Evolutionary conservation across 1,140 invertebrate genomes (phyloP), one percentile per base, ranked within the genome.

Genomic region (Notospermus geniculatus): DNA sequence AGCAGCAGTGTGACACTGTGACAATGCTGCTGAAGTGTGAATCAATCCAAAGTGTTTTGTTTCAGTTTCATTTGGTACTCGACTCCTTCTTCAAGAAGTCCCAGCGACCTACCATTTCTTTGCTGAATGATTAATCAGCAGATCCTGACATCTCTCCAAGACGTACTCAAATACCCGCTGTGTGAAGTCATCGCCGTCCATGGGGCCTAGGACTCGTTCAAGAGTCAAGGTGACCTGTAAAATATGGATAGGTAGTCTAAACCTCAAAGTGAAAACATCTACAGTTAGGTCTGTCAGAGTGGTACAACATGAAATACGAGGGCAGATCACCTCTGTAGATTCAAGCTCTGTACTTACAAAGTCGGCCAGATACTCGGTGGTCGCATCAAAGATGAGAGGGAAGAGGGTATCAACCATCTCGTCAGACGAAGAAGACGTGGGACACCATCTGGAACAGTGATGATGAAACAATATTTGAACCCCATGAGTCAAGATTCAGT

Each of bases 301-400:
- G 23, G 29, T 41, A 15, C 1, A 2, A 57, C 30, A 39, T 25
- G 36, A 62, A 23, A 57, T 5, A 52, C 60, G 7, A 28, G 28
- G 13, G 59, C 43, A 57, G 60, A 19, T 30, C n/a, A 53, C 50
- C 11, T 53, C 23, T 53, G 11, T 23, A 15, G 9, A 53, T 11
- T 15, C 13, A 57, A 43, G 41, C 15, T 4, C 30, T 36, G 9
- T 25, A 70, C 75, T 76, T 64, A 83, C 80, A 60, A 74, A 74
- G 56, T 89, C 87, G 60, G 85, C 83, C 29, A 90, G 78, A 71
- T 87, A 90, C 70, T 89, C 87, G 9, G 88, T 90, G 11, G 89
- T 85, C 22, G 86, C 83, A 75, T 92, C 90, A 71, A 91, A 83
- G 27, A 88, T 86, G n/a, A 91, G 80, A 0, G 89, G 86, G 45